These are phyloP conservation scores for Climacteris rufus DNA, from an alignment of 2,113 vertebrate species.

Conservation along the genomic window DNA sequence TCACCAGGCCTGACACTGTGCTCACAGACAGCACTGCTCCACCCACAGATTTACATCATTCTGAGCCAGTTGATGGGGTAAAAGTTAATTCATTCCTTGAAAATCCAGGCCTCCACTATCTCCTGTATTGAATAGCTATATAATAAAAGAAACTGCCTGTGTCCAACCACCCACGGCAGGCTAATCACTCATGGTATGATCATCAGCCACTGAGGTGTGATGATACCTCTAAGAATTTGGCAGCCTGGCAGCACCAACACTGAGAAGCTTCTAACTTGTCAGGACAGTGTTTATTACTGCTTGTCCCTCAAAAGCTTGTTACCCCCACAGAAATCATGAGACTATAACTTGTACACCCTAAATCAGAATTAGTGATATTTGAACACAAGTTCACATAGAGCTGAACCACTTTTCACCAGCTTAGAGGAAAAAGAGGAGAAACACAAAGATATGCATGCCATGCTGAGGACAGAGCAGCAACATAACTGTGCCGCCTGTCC, in stretches of 20 bases:
- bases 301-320: neutral
- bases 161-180: neutral
- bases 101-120: neutral
- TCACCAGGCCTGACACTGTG: neutral
- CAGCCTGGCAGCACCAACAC: neutral
- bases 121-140: neutral
- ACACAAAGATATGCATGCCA: neutral
- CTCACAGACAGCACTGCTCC: accelerated
- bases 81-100: neutral
- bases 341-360: neutral
- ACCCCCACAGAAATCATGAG: neutral
- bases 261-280: neutral
- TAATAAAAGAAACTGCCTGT: neutral
- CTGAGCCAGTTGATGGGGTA: neutral
- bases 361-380: neutral
- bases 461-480: neutral
- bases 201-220: neutral
- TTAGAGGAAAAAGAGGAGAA: neutral
- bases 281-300: neutral
- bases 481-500: neutral
- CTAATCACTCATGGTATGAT: neutral
- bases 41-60: neutral
- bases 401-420: neutral
- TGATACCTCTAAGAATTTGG: neutral
- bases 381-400: neutral